Conservation (phyloP, 2,113 vertebrate species). For the Butorides virescens region DNA sequence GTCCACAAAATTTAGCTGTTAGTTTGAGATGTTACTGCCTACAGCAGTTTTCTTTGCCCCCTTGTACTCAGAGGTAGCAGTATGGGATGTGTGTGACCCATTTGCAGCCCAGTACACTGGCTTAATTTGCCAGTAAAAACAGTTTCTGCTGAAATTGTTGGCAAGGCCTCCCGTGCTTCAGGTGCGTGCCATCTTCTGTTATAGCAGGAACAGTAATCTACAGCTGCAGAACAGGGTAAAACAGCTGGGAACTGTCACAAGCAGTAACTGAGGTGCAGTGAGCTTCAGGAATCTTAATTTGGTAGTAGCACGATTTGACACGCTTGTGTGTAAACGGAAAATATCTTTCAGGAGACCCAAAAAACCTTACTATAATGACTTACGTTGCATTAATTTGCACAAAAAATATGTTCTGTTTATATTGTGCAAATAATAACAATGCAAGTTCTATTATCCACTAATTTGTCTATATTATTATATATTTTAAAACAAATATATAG, state of each 20-base stretch:
- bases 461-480: background rate
- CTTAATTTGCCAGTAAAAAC: background rate
- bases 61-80: background rate
- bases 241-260: background rate
- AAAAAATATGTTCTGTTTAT: background rate
- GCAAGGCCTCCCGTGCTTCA: background rate
- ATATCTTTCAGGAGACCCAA: background rate
- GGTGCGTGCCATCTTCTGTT: background rate
- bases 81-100: background rate
- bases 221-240: background rate
- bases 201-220: background rate
- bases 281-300: background rate
- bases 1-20: background rate
- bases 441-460: background rate
- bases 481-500: background rate
- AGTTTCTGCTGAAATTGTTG: background rate
- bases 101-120: background rate
- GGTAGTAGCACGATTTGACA: background rate
- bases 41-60: background rate
- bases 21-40: background rate
- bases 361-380: background rate
- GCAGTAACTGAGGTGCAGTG: background rate
- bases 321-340: background rate
- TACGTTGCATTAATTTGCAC: background rate
- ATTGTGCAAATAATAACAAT: background rate